These are phyloP conservation scores for Parambassis ranga DNA, from an alignment of 2,797 vertebrate species.

Conservation along the genomic window DNA sequence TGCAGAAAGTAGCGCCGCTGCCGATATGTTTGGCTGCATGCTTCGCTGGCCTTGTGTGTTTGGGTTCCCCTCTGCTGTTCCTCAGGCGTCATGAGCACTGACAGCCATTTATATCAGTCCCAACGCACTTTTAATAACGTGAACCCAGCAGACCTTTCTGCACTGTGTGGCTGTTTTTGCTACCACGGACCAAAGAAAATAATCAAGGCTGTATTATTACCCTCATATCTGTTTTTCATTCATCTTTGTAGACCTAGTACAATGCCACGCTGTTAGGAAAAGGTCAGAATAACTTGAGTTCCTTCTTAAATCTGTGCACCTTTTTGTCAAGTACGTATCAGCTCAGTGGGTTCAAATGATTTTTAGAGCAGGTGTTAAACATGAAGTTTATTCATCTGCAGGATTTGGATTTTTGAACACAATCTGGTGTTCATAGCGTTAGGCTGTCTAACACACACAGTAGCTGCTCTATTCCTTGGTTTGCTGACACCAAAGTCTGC, in stretches of 20 bases:
- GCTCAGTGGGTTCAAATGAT: conserved; percentile 30
- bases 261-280: conserved; percentile 47
- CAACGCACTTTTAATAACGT: conserved; percentile 59
- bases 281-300: conserved; percentile 39
- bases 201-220: conserved; percentile 58
- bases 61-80: conserved; percentile 56
- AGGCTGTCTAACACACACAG: conserved; percentile 30
- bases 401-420: conserved; percentile 25
- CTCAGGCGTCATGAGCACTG: conserved; percentile 57
- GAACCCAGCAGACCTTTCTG: conserved; percentile 17
- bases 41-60: conserved; percentile 57
- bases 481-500: neutral
- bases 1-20: conserved; percentile 49
- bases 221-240: conserved; percentile 68
- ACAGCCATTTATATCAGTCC: conserved; percentile 65
- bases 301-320: neutral
- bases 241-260: conserved; percentile 55
- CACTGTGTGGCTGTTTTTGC: conserved; percentile 47
- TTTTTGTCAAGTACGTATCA: conserved; percentile 18
- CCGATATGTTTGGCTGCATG: conserved; percentile 56
- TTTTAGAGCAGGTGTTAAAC: conserved; percentile 64
- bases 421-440: conserved; percentile 9
- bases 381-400: conserved; percentile 29
- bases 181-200: conserved; percentile 69
- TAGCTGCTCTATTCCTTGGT: conserved; percentile 25